Evolutionary conservation across 2,888 invertebrate genomes (phyloP).

Genomic region (Tachystola acroxantha): DNA sequence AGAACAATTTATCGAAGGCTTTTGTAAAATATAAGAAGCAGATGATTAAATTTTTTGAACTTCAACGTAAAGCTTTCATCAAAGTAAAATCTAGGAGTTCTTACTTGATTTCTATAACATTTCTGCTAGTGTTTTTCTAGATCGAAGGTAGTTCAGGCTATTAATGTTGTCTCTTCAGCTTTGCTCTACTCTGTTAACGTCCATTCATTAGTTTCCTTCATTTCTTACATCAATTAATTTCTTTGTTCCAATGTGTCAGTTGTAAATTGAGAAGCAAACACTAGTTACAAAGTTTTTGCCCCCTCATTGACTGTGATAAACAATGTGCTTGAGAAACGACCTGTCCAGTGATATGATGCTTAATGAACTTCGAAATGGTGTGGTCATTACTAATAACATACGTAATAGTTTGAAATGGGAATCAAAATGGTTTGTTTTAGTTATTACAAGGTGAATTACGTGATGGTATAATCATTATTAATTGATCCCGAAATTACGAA

Average conservation of each 20-base stretch:
- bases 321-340: constrained; percentile 63
- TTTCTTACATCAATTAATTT: constrained; percentile 74
- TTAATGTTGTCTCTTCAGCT: no score
- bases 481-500: no score
- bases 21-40: no score
- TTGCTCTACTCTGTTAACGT: constrained; percentile 29
- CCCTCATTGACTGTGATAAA: constrained; percentile 46
- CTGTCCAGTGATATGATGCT: constrained; percentile 53
- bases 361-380: constrained; percentile 60
- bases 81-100: no score
- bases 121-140: no score
- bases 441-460: no score
- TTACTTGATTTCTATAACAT: no score
- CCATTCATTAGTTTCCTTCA: constrained; percentile 65
- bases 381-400: constrained; percentile 56
- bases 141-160: no score
- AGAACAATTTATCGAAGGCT: no score
- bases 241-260: constrained; percentile 73
- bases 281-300: constrained; percentile 45
- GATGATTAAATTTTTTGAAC: no score
- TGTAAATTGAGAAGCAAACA: constrained; percentile 75
- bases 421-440: background rate
- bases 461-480: no score
- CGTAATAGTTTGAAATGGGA: constrained; percentile 31
- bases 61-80: no score